Base-by-base conservation (phyloP, 2,113 vertebrate species). In the Psilopsiagon aurifrons region DNA sequence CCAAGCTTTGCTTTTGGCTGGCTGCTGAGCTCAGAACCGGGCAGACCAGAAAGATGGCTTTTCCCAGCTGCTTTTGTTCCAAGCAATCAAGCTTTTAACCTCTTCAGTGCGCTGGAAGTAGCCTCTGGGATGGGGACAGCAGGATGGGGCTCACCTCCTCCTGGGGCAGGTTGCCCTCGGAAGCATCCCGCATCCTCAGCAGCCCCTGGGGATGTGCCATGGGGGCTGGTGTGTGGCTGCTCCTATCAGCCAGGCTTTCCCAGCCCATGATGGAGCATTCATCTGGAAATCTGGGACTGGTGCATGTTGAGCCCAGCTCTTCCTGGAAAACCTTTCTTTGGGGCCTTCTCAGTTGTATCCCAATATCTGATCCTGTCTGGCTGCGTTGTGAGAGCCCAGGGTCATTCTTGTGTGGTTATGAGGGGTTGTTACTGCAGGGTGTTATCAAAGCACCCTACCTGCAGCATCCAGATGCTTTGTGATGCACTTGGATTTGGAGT, bases 371-470 rank as follows among this genome's bases (percentile, higher is more conserved):
- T 23, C 20, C 37, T 49, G 20, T 55, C 4, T 33, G 52, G 27
- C 47, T 39, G 41, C 0, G 0, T 13, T 25, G 17, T 2, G 15
- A 49, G 15, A 49, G 29, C 41, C 16, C 1, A 0, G 37, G n/a
- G 23, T 83, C 39, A 20, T 0, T 1, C 22, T 22, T 6, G 5
- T 2, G 13, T 0, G 1, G 22, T 3, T 3, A 4, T 19, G 7
- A 28, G 35, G 46, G 10, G 63, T 6, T 51, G 57, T 46, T 33
- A 24, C 4, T 60, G 41, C 64, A 44, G 70, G 33, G 6, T 11
- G 23, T 35, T 62, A 17, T 8, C 73, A 37, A 20, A 82, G 41
- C 69, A 15, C 10, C 55, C 27, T 5, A 0, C 24, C 85, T 49
- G 52, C 68, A 80, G 43, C 64, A 3, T 52, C 62, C 78, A 11